These are phyloP conservation scores for Proctacanthus coquilletti DNA, from an alignment of 1,140 invertebrate genomes.

Conservation along the genomic window DNA sequence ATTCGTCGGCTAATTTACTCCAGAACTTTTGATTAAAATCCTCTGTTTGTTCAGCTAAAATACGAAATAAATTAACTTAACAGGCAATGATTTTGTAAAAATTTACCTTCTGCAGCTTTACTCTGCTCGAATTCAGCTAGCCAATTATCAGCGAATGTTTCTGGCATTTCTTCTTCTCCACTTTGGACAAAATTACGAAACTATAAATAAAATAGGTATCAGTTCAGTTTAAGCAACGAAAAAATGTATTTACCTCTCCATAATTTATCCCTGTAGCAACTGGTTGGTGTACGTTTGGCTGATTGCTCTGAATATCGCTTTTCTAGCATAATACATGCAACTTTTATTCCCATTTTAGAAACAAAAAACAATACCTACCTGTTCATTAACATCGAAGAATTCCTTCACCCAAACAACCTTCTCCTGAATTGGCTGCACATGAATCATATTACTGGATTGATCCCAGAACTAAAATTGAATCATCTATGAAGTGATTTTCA, in stretches of 20 bases:
- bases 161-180: background rate
- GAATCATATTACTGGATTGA: constrained; percentile 16
- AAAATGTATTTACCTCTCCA: constrained; percentile 7
- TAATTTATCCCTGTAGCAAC: no score
- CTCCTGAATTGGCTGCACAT: constrained; percentile 17
- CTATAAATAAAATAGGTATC: constrained; percentile 1
- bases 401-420: constrained; percentile 19
- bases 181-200: no score
- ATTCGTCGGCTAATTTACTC: constrained; percentile 59
- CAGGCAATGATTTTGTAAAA: constrained; percentile 2
- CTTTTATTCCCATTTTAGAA: no score
- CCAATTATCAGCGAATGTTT: constrained; percentile 16
- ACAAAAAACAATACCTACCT: no score
- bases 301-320: no score
- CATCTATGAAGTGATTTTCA: no score
- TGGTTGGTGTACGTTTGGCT: no score
- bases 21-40: constrained; percentile 50
- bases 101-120: constrained; percentile 17
- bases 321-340: no score
- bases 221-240: constrained; percentile 10
- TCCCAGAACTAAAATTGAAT: no score
- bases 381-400: no score
- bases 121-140: constrained; percentile 17
- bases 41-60: constrained; percentile 18
- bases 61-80: constrained; percentile 12